Evolutionary conservation across 2,888 invertebrate genomes (phyloP).

Genomic region (Dusona sp.): DNA sequence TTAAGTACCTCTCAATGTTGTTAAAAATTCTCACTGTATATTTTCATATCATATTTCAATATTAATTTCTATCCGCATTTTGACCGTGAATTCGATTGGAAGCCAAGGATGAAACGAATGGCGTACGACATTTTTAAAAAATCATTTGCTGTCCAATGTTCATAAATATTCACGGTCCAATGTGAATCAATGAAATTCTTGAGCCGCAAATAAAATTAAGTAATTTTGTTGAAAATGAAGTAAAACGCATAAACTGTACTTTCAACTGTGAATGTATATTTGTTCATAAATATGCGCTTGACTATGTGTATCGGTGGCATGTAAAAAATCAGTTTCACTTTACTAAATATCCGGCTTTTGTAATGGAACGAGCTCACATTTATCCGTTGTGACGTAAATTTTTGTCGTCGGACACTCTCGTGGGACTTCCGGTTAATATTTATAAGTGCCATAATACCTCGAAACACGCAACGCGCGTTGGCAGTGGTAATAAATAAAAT

Average conservation of each 20-base stretch:
- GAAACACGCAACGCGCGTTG: conserved; percentile 31
- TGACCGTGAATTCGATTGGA: no score
- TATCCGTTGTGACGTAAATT: conserved; percentile 50
- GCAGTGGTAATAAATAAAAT: conserved; percentile 60
- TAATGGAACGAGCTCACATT: conserved; percentile 23
- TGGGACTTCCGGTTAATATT: conserved; percentile 55
- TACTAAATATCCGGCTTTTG: conserved; percentile 38
- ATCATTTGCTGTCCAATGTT: no score
- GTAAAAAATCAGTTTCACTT: conserved; percentile 42
- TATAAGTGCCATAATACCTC: conserved; percentile 52
- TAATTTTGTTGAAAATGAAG: neutral
- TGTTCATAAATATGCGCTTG: neutral
- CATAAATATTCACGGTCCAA: neutral
- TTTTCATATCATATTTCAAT: no score
- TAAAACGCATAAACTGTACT: neutral
- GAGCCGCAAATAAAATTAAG: neutral
- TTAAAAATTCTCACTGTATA: neutral
- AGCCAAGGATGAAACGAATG: no score
- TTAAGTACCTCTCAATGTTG: no score
- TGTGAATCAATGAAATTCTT: neutral
- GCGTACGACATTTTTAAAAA: no score
- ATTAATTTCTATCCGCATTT: no score
- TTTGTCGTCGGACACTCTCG: conserved; percentile 48
- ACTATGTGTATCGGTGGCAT: neutral
- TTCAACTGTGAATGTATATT: neutral